Evolutionary conservation across 2,888 invertebrate species (phyloP).

Genomic region (Dryomyza anilis): DNA sequence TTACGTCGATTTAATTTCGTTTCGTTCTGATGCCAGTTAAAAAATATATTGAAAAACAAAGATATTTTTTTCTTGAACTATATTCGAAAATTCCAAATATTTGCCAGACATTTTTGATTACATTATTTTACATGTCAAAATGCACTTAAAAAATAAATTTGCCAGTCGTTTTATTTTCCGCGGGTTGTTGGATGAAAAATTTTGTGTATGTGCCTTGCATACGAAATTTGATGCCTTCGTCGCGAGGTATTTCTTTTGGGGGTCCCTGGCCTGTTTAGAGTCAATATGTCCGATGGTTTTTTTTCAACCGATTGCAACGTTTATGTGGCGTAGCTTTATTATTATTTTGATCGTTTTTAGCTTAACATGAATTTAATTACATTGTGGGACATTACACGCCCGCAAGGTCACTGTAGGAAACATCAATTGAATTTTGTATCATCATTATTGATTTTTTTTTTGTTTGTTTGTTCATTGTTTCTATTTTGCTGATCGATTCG

Average conservation of each 20-base stretch:
- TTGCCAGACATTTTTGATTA: too few species aligned
- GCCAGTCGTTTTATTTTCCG: too few species aligned
- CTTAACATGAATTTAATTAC: slow-evolving; percentile 4
- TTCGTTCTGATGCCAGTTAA: too few species aligned
- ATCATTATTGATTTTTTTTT: slow-evolving; percentile 1
- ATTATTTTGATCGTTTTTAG: slow-evolving; percentile 3
- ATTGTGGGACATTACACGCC: slow-evolving; percentile 10
- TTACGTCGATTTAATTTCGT: too few species aligned
- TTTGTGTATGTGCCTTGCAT: neutral
- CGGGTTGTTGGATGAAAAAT: neutral
- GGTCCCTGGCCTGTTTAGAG: neutral
- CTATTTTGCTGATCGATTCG: neutral
- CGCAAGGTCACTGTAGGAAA: slow-evolving; percentile 18
- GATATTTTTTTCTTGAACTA: too few species aligned
- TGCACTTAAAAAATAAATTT: too few species aligned
- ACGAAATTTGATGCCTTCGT: neutral
- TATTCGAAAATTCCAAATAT: too few species aligned
- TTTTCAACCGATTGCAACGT: slow-evolving; percentile 6
- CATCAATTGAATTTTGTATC: slow-evolving; percentile 22
- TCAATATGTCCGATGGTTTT: slow-evolving; percentile 25
- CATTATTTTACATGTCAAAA: too few species aligned
- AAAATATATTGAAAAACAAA: too few species aligned
- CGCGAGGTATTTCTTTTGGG: neutral
- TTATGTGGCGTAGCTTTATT: neutral
- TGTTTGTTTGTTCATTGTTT: neutral